A percentile compares a stretch with the other conserved stretches of the same genome.
Conservation (phyloP, 2,888 invertebrate genomes). For the Nemapogon koenigi region DNA sequence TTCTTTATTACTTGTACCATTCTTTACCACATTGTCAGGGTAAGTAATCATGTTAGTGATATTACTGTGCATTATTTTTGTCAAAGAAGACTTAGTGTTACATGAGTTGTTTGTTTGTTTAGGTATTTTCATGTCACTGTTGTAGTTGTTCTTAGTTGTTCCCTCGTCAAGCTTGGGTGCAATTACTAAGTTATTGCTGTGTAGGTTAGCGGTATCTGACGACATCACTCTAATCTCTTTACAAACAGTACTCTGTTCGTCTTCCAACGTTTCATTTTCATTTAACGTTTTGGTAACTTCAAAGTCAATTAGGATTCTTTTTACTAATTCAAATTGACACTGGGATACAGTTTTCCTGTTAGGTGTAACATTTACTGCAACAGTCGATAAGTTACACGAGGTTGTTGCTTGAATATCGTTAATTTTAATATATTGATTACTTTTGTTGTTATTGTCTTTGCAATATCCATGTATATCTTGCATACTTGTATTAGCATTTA, state of each 20-base stretch:
- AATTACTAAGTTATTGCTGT: too few relatives aligned
- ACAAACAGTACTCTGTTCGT: too few relatives aligned
- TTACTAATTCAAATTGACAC: slow-evolving; percentile 28
- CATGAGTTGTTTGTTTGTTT: too few relatives aligned
- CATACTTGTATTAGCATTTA: too few relatives aligned
- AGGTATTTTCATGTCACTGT: too few relatives aligned
- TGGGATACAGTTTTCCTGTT: slow-evolving; percentile 21
- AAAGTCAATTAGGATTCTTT: slow-evolving; percentile 36
- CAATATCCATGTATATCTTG: background rate
- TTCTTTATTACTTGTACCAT: background rate
- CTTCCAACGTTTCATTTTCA: slow-evolving; percentile 11
- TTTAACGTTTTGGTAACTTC: slow-evolving; percentile 35
- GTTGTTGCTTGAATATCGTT: slow-evolving; percentile 30
- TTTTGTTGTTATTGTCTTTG: slow-evolving; percentile 17
- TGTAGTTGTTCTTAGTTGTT: too few relatives aligned
- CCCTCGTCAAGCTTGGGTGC: too few relatives aligned
- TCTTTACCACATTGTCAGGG: background rate
- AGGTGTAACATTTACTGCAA: background rate
- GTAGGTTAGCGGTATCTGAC: too few relatives aligned
- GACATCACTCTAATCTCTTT: too few relatives aligned
- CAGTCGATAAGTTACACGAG: background rate
- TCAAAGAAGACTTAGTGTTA: too few relatives aligned
- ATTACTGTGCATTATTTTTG: too few relatives aligned
- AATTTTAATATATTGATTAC: slow-evolving; percentile 27
- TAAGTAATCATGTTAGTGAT: too few relatives aligned